Conservation (phyloP, 2,888 invertebrate genomes). For the Aphrophora alni region DNA sequence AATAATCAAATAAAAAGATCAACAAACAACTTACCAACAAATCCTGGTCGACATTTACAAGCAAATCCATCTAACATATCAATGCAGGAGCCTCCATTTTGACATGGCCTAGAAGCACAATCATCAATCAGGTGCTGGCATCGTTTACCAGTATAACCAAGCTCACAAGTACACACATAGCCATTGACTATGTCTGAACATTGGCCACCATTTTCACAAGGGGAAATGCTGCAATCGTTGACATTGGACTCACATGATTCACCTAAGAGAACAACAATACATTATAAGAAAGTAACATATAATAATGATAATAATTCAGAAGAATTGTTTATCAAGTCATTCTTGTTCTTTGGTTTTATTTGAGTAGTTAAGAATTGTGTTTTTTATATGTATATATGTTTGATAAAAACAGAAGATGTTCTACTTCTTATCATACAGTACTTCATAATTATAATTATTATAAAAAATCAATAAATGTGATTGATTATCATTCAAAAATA, state of each 20-base stretch:
- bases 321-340: too few relatives aligned
- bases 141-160: conserved; percentile 91
- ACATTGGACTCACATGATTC: conserved; percentile 87
- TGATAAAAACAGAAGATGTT: too few relatives aligned
- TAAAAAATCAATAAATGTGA: too few relatives aligned
- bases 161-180: conserved; percentile 86
- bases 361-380: too few relatives aligned
- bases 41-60: conserved; percentile 94
- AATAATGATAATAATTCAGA: too few relatives aligned
- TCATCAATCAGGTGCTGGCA: conserved; percentile 95
- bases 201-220: conserved; percentile 91
- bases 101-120: conserved; percentile 88
- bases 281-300: too few relatives aligned
- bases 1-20: background rate
- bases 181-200: conserved; percentile 88
- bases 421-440: too few relatives aligned
- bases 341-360: too few relatives aligned
- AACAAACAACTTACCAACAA: conserved; percentile 63
- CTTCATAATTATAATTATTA: too few relatives aligned
- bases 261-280: conserved; percentile 55
- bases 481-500: too few relatives aligned
- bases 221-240: conserved; percentile 86
- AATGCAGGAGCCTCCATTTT: conserved; percentile 87
- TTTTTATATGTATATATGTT: too few relatives aligned
- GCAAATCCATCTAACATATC: conserved; percentile 89